Base-by-base conservation (phyloP, 2,113 vertebrate species). In the Beaufortia kweichowensis region DNA sequence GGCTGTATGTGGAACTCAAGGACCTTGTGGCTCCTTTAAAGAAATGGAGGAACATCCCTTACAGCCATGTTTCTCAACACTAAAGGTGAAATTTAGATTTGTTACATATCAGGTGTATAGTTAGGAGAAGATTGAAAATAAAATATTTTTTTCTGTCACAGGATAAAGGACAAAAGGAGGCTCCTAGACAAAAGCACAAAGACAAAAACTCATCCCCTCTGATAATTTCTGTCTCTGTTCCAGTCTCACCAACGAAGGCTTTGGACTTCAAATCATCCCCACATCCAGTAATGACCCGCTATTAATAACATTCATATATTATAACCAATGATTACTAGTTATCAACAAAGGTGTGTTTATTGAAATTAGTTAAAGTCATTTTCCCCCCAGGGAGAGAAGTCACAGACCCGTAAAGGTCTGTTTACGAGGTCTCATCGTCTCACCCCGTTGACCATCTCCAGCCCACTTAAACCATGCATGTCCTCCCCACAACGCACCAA, bases 141-240 rank as follows among this genome's bases (percentile, higher is more conserved):
- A 65, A 43, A 65, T 6, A 14, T 62, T n/a, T 17, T 71, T 75
- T 31, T 31, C 53, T 50, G 28, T 12, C 28, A 78, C 63, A 75
- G 68, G 64, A 3, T 35, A 60, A 63, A 24, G 48, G 6, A 63
- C 15, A 19, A 12, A 56, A 64, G 19, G 15, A 3, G 9, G 59
- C 12, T 35, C 59, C 3, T 41, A 48, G 28, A 50, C 33, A 59
- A 23, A 69, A 35, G 5, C 35, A 53, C 31, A 14, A 12, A 5
- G 81, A 81, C 35, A 78, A 75, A 0, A 4, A 12, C 6, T 69
- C 79, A 50, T 79, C 78, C 7, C 83, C 86, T 6, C 46, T 84
- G 7, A 84, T 87, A 63, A 85, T 86, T 2, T 85, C 91, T 0
- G 78, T 87, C 15, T 88, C 86, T 0, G 86, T 88, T 0, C 88